Base-by-base conservation (phyloP, 2,888 invertebrate genomes). In the Lathronympha strigana region DNA sequence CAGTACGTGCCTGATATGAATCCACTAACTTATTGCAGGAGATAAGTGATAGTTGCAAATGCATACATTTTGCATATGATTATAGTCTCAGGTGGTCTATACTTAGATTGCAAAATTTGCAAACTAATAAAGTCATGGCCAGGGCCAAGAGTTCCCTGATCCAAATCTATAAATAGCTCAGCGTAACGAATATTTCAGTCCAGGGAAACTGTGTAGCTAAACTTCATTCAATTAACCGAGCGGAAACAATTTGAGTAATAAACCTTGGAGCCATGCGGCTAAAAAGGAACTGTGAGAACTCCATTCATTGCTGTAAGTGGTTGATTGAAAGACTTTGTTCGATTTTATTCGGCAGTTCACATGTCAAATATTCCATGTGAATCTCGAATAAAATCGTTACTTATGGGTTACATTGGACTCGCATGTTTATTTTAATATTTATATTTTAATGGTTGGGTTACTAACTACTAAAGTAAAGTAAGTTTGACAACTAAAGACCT, bases 231-330 rank as follows among this genome's bases (percentile, higher is more conserved):
- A 25, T 58, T 31, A 25, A 58, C 36, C 9, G 36, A 51, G 49
- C 58, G 64, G 64, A 64, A 51, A 45, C 33, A 64, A 60, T 64
- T 58, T 60, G 19, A 51, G n/a, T 45, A 64, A 64, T 51, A 36
- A 50, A 58, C n/a, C 36, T 36, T 11, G 47, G 25, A 21, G 19
- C 51, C 45, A 51, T 43, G 23, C 28, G 43, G n/a, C 51, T 21
- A 15, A 38, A 15, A 36, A 49, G n/a, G 51, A 58, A 53, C 43
- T 45, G 21, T 58, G 51, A 58, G 51, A 36, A 6, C 28, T 17
- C 28, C 36, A 21, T 60, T 33, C 25, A 60, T 45, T 28, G 64
- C 36, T 36, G 25, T 51, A 60, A 64, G 51, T 60, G 51, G 33
- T 45, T 36, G 17, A 47, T 51, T 64, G 28, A 60, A 60, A 43